Evolutionary conservation across 2,888 invertebrate genomes (phyloP), one percentile per base, ranked within the genome.

Genomic region (Chrysolina americana): DNA sequence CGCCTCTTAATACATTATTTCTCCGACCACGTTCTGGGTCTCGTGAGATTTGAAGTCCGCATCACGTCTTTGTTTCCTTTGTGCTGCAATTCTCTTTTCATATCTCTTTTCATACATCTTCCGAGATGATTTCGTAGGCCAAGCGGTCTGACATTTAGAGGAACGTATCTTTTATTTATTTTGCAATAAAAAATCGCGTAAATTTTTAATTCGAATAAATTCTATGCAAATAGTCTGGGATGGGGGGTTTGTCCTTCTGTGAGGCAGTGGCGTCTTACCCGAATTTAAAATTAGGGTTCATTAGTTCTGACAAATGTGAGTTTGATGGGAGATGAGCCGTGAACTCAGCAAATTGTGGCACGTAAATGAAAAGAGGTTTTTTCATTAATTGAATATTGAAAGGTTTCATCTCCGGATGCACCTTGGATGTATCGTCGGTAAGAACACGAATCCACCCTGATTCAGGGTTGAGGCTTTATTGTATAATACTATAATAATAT

Each of bases 31-130:
- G 73, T 78, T 28, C 63, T 21, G n/a, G 56, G 70, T 66, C 83
- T 84, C 85, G 68, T 80, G 83, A 84, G 85, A 82, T 36, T 59
- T n/a, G 59, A 17, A 36, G 59, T 59, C 36, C 79, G 80, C 73
- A 83, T 28, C 70, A 59, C 73, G 83, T 84, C 84, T 86, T 86
- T 85, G 86, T 86, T 86, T 84, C 85, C 84, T 87, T 87, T 86
- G 86, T 86, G 83, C 83, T 81, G 84, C 86, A 86, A 86, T 87
- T 87, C 86, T 84, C 86, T 84, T 86, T 86, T 86, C 86, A 86
- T 87, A 87, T 87, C 86, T 85, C 77, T 82, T 80, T 84, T 83
- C 85, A 86, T 86, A 85, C 86, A 84, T 86, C 86, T 86, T 84
- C 83, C 79, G 81, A 82, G 83, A 85, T 80, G 70, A 85, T 86